Evolutionary conservation across 2,113 vertebrate species (phyloP).

Genomic region (Scomber japonicus): DNA sequence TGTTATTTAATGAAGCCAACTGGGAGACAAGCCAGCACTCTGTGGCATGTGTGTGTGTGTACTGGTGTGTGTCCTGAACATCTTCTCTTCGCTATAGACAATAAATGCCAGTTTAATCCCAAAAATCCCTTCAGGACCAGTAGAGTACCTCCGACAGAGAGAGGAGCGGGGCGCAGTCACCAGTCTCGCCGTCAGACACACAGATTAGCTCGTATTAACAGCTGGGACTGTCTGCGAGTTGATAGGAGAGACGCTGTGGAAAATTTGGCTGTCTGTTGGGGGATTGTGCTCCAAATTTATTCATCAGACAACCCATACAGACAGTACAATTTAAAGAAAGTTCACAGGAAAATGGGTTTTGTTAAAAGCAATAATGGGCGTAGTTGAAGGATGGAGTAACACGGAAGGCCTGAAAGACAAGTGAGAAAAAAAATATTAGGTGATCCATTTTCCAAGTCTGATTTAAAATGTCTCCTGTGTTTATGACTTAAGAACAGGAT

Average conservation of each 20-base stretch:
- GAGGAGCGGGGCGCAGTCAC: constrained; percentile 35
- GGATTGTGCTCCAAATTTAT: constrained; percentile 47
- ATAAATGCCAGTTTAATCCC: constrained; percentile 60
- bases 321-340: too few relatives aligned
- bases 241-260: constrained; percentile 43
- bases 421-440: too few relatives aligned
- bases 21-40: constrained; percentile 44
- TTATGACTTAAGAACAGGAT: too few relatives aligned
- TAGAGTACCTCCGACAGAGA: constrained; percentile 52
- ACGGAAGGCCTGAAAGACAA: too few relatives aligned
- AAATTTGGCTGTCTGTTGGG: constrained; percentile 27
- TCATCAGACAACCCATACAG: constrained; percentile 12
- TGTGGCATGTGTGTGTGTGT: constrained; percentile 29
- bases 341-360: constrained; percentile 11
- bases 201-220: constrained; percentile 72
- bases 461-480: too few relatives aligned
- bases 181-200: constrained; percentile 51
- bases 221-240: constrained; percentile 49
- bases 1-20: constrained; percentile 64
- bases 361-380: background rate
- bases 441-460: too few relatives aligned
- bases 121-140: constrained; percentile 59
- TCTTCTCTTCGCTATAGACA: constrained; percentile 55
- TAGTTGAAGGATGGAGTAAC: background rate
- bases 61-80: constrained; percentile 40